Evolutionary conservation across 2,888 invertebrate species (phyloP).

Genomic region (Cheilosia vernalis): DNA sequence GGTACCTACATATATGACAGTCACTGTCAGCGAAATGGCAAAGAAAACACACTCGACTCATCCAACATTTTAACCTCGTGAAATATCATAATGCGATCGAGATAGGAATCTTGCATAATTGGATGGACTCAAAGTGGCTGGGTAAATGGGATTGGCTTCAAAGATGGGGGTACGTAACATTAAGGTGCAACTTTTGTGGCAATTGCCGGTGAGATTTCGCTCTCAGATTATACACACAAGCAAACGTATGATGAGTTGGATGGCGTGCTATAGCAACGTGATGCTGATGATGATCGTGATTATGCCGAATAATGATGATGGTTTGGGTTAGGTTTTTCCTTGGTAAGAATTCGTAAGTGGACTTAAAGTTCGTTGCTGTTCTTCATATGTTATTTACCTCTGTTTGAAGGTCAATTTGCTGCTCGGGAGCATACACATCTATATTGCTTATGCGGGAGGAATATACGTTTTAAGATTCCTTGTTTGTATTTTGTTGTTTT

Average conservation of each 20-base stretch:
- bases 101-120: slow-evolving; percentile 74
- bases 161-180: slow-evolving; percentile 45
- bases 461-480: too few relatives aligned
- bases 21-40: slow-evolving; percentile 58
- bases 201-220: slow-evolving; percentile 53
- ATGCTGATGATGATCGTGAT: slow-evolving; percentile 28
- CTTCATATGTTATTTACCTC: slow-evolving; percentile 13
- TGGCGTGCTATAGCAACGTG: slow-evolving; percentile 12
- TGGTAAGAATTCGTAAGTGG: slow-evolving; percentile 51
- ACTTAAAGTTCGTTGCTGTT: slow-evolving; percentile 28
- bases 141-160: slow-evolving; percentile 52
- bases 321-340: slow-evolving; percentile 9
- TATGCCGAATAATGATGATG: background rate
- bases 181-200: slow-evolving; percentile 66
- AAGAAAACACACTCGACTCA: slow-evolving; percentile 51
- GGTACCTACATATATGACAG: slow-evolving; percentile 2
- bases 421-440: too few relatives aligned
- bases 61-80: slow-evolving; percentile 65
- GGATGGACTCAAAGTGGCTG: slow-evolving; percentile 57
- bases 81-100: slow-evolving; percentile 64
- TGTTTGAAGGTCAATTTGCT: slow-evolving; percentile 31
- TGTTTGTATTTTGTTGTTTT: too few relatives aligned
- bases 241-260: slow-evolving; percentile 26
- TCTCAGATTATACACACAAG: slow-evolving; percentile 27
- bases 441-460: too few relatives aligned